Percentiles rank a stretch among this genome's conserved stretches.
These are phyloP conservation scores for Cettia cetti DNA, from an alignment of 2,113 vertebrate genomes.

Conservation along the genomic window DNA sequence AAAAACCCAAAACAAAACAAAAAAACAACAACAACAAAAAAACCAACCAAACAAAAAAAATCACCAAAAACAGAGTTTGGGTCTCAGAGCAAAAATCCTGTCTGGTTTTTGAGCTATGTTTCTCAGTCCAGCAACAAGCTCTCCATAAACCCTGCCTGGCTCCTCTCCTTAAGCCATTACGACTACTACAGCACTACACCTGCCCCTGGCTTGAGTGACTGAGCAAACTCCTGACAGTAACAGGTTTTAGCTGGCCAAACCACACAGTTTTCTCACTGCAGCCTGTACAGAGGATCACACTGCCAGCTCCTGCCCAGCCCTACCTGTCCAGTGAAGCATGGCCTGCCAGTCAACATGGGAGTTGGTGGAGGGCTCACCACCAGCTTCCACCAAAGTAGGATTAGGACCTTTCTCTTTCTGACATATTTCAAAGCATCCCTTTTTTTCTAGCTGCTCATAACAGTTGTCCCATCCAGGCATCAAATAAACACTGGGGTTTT, in stretches of 20 bases:
- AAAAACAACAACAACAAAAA: too few relatives aligned
- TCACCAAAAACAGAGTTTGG: background rate
- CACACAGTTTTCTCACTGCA: background rate
- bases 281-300: fast-evolving
- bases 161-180: background rate
- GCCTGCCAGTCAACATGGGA: fast-evolving
- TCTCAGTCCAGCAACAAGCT: background rate
- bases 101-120: background rate
- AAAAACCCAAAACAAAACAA: too few relatives aligned
- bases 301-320: fast-evolving
- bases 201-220: background rate
- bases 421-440: background rate
- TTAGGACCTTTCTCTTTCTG: background rate
- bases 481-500: background rate
- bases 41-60: too few relatives aligned
- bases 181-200: background rate
- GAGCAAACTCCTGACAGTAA: background rate
- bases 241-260: background rate
- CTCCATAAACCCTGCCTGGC: background rate
- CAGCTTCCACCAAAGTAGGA: background rate
- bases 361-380: background rate
- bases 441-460: background rate
- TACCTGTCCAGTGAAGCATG: fast-evolving
- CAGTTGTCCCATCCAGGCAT: background rate
- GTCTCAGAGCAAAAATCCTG: background rate